A percentile compares a stretch with the other conserved stretches of the same genome.
Conservation (phyloP, 92 coral and sea anemone species). For the Epizoanthus ramosus region DNA sequence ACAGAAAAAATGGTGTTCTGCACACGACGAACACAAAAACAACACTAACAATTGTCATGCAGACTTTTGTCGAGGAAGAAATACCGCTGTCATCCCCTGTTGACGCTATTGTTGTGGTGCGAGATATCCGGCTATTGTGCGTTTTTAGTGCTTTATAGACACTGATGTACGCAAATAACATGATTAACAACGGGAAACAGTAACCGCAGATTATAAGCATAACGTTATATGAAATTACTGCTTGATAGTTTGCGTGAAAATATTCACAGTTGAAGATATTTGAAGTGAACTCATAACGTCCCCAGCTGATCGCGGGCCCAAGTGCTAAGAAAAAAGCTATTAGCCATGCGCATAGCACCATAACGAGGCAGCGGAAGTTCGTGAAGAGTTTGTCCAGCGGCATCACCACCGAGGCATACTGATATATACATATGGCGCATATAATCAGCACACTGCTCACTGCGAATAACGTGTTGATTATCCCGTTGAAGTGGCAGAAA, state of each 20-base stretch:
- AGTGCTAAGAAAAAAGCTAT: conserved; percentile 79
- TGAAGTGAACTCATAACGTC: conserved; percentile 95
- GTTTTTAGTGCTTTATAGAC: conserved; percentile 71
- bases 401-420: conserved; percentile 71
- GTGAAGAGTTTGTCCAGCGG: conserved; percentile 75
- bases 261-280: conserved; percentile 91
- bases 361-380: conserved; percentile 87
- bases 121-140: conserved; percentile 68
- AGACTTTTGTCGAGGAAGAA: conserved; percentile 71
- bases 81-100: conserved; percentile 68
- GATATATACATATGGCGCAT: conserved; percentile 70
- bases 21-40: conserved; percentile 80
- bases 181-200: conserved; percentile 66
- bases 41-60: conserved; percentile 74
- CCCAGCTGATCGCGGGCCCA: conserved; percentile 95
- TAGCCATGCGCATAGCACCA: conserved; percentile 87
- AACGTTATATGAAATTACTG: conserved; percentile 80
- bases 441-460: conserved; percentile 74
- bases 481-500: conserved; percentile 87
- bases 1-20: conserved; percentile 88
- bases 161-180: conserved; percentile 74
- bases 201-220: conserved; percentile 84
- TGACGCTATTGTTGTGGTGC: conserved; percentile 66
- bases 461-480: conserved; percentile 80
- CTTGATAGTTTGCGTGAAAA: conserved; percentile 68